These are phyloP conservation scores for Rhodeus uyekii DNA, from an alignment of 2,797 vertebrate species.

Conservation along the genomic window DNA sequence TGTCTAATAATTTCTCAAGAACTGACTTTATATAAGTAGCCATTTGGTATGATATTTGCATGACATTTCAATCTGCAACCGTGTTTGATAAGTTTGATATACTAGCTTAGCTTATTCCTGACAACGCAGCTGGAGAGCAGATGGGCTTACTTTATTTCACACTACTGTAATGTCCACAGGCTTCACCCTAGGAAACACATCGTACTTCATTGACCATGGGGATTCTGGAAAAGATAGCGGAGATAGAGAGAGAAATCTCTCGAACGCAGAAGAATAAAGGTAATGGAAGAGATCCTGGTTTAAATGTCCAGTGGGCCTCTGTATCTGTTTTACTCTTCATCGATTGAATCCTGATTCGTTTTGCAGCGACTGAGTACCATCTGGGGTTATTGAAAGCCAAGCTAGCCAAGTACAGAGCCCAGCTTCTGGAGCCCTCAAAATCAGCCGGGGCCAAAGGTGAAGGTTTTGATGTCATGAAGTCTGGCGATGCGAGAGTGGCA, in stretches of 20 bases:
- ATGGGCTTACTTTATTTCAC: conserved; percentile 63
- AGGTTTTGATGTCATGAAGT: conserved; percentile 99
- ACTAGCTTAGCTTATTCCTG: conserved; percentile 48
- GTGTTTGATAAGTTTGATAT: conserved; percentile 53
- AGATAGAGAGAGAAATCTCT: conserved; percentile 95
- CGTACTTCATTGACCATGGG: conserved; percentile 77
- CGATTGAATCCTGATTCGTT: neutral
- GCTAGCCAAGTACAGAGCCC: conserved; percentile 94
- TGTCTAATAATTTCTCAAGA: neutral
- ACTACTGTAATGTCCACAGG: conserved; percentile 33
- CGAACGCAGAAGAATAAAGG: conserved; percentile 99
- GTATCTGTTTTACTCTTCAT: neutral
- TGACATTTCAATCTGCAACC: neutral
- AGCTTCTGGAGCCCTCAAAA: conserved; percentile 94
- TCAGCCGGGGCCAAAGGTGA: conserved; percentile 91
- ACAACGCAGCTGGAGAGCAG: conserved; percentile 60
- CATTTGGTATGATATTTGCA: neutral
- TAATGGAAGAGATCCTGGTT: conserved; percentile 57
- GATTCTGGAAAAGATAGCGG: conserved; percentile 93
- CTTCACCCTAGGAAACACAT: neutral
- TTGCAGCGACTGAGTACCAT: conserved; percentile 94
- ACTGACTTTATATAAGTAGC: neutral
- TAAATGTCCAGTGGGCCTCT: neutral
- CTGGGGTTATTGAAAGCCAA: conserved; percentile 97
- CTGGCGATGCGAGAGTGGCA: conserved; percentile 94